These are phyloP conservation scores for Meda fulgida DNA, from an alignment of 2,797 vertebrate species.

Conservation along the genomic window DNA sequence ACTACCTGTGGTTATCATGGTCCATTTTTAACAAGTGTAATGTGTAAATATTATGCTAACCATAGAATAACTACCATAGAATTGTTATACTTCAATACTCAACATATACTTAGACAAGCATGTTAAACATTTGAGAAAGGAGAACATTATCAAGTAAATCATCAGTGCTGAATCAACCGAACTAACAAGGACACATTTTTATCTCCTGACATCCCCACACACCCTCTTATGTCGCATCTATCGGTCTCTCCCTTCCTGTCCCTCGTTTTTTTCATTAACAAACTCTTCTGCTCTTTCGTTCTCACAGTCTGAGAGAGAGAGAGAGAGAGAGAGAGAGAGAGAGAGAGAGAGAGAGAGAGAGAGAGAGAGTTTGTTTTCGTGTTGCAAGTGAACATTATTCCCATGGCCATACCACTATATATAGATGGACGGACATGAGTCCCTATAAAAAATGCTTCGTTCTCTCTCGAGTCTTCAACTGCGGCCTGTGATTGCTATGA, in stretches of 20 bases:
- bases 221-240: conserved; percentile 58
- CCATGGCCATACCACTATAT: conserved; percentile 75
- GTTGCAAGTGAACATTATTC: conserved; percentile 72
- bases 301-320: conserved; percentile 51
- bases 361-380: conserved; percentile 71
- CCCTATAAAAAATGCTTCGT: neutral
- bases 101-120: neutral
- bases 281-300: conserved; percentile 43
- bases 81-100: neutral
- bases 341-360: conserved; percentile 10
- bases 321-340: neutral
- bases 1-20: neutral
- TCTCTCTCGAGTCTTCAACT: neutral
- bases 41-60: neutral
- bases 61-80: neutral
- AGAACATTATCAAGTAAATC: neutral
- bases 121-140: neutral
- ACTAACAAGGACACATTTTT: conserved; percentile 43
- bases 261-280: conserved; percentile 14
- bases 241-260: conserved; percentile 50
- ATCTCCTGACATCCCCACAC: conserved; percentile 34
- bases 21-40: neutral
- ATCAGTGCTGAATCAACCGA: neutral
- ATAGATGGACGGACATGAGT: conserved; percentile 3
- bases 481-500: conserved; percentile 2